Evolutionary conservation across 2,888 invertebrate genomes (phyloP).

Genomic region (Sclerodermus sp.): DNA sequence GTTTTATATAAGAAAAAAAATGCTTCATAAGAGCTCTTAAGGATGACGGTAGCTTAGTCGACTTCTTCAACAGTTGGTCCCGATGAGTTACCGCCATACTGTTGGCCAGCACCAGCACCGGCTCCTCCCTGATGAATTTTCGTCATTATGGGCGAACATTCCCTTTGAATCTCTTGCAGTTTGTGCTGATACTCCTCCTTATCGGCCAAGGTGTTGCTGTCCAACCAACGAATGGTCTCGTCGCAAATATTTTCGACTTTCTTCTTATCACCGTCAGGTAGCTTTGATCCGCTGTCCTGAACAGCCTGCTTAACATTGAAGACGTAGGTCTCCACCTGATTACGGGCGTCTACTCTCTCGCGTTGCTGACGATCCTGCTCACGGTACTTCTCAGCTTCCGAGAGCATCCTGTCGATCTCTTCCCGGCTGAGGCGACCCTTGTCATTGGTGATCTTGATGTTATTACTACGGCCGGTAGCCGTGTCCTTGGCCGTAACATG

Average conservation of each 20-base stretch:
- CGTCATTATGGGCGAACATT: slow-evolving; percentile 60
- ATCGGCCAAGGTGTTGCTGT: slow-evolving; percentile 68
- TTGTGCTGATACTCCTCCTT: slow-evolving; percentile 70
- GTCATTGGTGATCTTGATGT: slow-evolving; percentile 82
- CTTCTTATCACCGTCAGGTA: slow-evolving; percentile 55
- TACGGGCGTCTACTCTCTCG: slow-evolving; percentile 70
- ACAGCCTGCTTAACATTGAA: slow-evolving; percentile 72
- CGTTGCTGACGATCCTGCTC: slow-evolving; percentile 74
- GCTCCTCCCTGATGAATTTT: slow-evolving; percentile 37
- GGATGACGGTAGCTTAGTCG: slow-evolving; percentile 39
- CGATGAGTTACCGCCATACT: slow-evolving; percentile 23
- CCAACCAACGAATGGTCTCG: slow-evolving; percentile 71
- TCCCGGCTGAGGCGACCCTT: slow-evolving; percentile 78
- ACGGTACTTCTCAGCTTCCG: slow-evolving; percentile 73
- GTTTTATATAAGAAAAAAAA: too few relatives aligned
- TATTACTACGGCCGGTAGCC: slow-evolving; percentile 72
- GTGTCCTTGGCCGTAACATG: slow-evolving; percentile 64
- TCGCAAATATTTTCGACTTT: slow-evolving; percentile 61
- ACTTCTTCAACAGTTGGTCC: slow-evolving; percentile 61
- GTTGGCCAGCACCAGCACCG: background rate
- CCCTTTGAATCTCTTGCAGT: slow-evolving; percentile 63
- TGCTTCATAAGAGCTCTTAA: too few relatives aligned
- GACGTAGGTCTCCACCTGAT: slow-evolving; percentile 71
- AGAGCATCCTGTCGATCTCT: slow-evolving; percentile 79
- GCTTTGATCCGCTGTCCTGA: slow-evolving; percentile 68